A percentile compares a stretch with the other conserved stretches of the same genome.
These are phyloP conservation scores for Aspidiotus rigidus DNA, from an alignment of 2,888 invertebrate species.

Conservation along the genomic window DNA sequence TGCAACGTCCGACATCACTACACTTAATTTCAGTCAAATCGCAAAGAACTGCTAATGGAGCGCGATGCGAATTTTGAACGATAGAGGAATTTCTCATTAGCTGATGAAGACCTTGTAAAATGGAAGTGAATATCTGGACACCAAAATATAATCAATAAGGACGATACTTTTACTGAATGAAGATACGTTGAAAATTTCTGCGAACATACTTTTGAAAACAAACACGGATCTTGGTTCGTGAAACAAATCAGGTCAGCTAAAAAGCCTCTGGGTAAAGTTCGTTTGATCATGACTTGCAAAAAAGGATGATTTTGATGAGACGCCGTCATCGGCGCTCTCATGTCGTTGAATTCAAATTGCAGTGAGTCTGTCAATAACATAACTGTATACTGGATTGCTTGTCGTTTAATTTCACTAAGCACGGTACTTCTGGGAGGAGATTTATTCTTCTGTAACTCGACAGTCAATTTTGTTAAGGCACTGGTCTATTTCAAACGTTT, in stretches of 20 bases:
- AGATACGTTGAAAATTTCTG: background rate
- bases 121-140: conserved; percentile 51
- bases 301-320: conserved; percentile 19
- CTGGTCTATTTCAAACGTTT: background rate
- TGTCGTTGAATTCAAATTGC: conserved; percentile 3
- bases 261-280: conserved; percentile 64
- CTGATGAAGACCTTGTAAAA: conserved; percentile 61
- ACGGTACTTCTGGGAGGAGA: conserved; percentile 12
- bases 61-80: conserved; percentile 56
- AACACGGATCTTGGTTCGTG: conserved; percentile 52
- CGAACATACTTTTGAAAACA: conserved; percentile 46
- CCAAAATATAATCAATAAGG: background rate
- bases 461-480: background rate
- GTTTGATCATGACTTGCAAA: conserved; percentile 54
- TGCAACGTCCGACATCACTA: conserved; percentile 49
- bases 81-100: conserved; percentile 60
- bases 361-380: conserved; percentile 17
- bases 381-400: conserved; percentile 22
- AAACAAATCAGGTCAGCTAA: conserved; percentile 55
- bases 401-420: conserved; percentile 22
- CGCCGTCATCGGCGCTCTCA: background rate
- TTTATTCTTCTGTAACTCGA: conserved; percentile 23
- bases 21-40: conserved; percentile 73
- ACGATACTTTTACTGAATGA: too few relatives aligned
- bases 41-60: conserved; percentile 62